These are phyloP conservation scores for Aulostomus chinensis DNA, from an alignment of 2,797 vertebrate species.

Conservation along the genomic window DNA sequence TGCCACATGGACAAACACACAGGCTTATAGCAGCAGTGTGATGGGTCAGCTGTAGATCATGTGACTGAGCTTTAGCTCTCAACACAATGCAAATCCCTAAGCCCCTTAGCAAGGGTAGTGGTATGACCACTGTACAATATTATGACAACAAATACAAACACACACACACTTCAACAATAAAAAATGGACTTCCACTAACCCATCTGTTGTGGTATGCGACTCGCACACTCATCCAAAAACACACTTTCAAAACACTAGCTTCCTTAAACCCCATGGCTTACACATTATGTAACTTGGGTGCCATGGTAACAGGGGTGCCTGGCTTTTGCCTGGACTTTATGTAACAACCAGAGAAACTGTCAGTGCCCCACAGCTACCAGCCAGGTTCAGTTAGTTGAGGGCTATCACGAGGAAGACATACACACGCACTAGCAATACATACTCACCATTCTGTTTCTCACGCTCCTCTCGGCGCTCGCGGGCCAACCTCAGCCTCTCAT, in stretches of 20 bases:
- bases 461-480: conserved; percentile 89
- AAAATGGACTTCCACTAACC: conserved; percentile 6
- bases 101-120: conserved; percentile 21
- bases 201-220: conserved; percentile 1
- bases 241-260: conserved; percentile 22
- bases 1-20: not conserved
- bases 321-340: conserved; percentile 65
- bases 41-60: conserved; percentile 58
- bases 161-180: conserved; percentile 10
- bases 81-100: conserved; percentile 55
- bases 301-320: conserved; percentile 64
- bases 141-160: conserved; percentile 18
- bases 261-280: conserved; percentile 34
- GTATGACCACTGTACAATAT: conserved; percentile 23
- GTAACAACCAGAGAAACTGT: conserved; percentile 55
- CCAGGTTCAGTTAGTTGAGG: conserved; percentile 31
- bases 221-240: not conserved
- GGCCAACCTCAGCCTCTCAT: conserved; percentile 91
- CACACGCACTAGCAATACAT: conserved; percentile 15
- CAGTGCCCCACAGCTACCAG: conserved; percentile 57
- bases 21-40: conserved; percentile 35
- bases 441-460: conserved; percentile 90
- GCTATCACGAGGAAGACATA: conserved; percentile 1
- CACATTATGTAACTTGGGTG: conserved; percentile 61
- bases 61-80: conserved; percentile 58